Conservation (phyloP, 2,888 invertebrate genomes). For the Parnassius apollo region DNA sequence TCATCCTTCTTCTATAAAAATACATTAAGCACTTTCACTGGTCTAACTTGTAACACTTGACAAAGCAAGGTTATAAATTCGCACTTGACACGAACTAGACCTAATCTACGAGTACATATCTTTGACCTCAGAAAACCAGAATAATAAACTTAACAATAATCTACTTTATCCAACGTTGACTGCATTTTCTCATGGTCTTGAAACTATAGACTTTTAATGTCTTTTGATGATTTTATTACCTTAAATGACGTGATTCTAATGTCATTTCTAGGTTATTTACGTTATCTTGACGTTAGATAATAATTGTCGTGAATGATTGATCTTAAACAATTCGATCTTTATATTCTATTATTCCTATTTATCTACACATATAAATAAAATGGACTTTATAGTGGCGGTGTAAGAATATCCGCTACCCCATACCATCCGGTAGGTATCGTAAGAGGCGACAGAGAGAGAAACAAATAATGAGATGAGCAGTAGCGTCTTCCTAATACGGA, state of each 20-base stretch:
- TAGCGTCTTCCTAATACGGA: too few relatives aligned
- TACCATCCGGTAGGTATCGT: too few relatives aligned
- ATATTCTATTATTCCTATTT: too few relatives aligned
- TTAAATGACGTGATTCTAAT: constrained; percentile 8
- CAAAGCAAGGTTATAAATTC: constrained; percentile 6
- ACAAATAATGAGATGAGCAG: too few relatives aligned
- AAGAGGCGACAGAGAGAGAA: too few relatives aligned
- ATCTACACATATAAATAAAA: too few relatives aligned
- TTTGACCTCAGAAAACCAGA: constrained; percentile 29
- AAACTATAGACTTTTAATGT: constrained; percentile 33
- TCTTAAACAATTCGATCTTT: neutral
- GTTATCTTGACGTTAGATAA: constrained; percentile 3
- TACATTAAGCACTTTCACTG: constrained; percentile 7
- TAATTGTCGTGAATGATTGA: constrained; percentile 1
- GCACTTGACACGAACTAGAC: constrained; percentile 15
- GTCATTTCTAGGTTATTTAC: neutral
- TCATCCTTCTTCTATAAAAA: too few relatives aligned
- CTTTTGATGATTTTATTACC: constrained; percentile 12
- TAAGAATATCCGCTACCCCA: too few relatives aligned
- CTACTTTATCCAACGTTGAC: constrained; percentile 23
- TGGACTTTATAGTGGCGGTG: too few relatives aligned
- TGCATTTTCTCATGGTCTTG: constrained; percentile 51
- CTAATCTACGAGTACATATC: constrained; percentile 25
- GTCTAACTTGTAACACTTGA: neutral
- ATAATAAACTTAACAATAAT: constrained; percentile 24